Evolutionary conservation across 2,888 invertebrate species (phyloP).

Genomic region (Temnothorax ravouxi): DNA sequence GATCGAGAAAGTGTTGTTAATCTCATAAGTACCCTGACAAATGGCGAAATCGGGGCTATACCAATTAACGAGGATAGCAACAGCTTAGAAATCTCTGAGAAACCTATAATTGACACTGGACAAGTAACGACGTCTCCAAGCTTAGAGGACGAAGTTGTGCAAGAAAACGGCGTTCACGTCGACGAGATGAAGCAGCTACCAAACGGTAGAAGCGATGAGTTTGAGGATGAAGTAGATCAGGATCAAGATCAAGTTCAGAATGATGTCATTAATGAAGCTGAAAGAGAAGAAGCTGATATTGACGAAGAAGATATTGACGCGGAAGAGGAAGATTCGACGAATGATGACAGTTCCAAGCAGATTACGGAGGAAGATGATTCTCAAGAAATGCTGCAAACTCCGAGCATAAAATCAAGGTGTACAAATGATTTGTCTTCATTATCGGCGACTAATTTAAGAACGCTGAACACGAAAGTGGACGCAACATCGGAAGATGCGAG

Average conservation of each 20-base stretch:
- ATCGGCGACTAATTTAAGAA: constrained; percentile 47
- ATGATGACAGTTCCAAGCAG: constrained; percentile 78
- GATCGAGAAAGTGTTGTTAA: constrained; percentile 93
- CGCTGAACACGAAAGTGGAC: constrained; percentile 60
- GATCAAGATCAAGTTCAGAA: constrained; percentile 71
- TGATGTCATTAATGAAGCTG: constrained; percentile 62
- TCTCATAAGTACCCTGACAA: constrained; percentile 92
- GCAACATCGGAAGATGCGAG: constrained; percentile 30
- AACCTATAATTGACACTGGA: constrained; percentile 88
- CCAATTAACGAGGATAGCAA: constrained; percentile 90
- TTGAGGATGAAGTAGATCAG: constrained; percentile 69
- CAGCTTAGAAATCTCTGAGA: constrained; percentile 88
- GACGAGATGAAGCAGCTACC: constrained; percentile 78
- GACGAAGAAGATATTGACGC: constrained; percentile 77
- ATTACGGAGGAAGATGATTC: constrained; percentile 78
- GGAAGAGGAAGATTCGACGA: constrained; percentile 71
- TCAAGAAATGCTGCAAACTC: constrained; percentile 69
- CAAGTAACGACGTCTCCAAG: constrained; percentile 83
- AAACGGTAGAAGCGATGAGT: constrained; percentile 81
- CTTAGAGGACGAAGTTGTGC: constrained; percentile 73
- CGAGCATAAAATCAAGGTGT: constrained; percentile 60
- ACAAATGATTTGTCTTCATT: constrained; percentile 16
- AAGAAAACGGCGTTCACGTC: constrained; percentile 70
- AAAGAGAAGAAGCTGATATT: constrained; percentile 68
- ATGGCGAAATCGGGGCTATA: constrained; percentile 90